Evolutionary conservation across 23 tunicate species (phyloP).

Genomic region (Ascidia mentula): DNA sequence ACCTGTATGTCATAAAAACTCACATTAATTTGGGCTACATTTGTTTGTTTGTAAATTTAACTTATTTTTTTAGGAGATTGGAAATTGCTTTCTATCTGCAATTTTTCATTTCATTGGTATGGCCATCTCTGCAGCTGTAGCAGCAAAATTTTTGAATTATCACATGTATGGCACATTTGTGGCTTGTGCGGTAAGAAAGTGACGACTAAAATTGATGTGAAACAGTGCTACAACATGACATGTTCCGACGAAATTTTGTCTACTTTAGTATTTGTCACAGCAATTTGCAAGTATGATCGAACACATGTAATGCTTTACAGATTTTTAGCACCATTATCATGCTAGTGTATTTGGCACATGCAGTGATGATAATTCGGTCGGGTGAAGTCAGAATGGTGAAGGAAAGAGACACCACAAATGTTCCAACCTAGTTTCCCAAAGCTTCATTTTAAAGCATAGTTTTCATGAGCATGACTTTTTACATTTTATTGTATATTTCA

Average conservation of each 20-base stretch:
- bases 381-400: not conserved
- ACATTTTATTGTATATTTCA: too few relatives aligned
- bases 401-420: not conserved
- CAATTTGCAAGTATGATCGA: too few relatives aligned
- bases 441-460: too few relatives aligned
- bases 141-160: not conserved
- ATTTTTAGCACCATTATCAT: not conserved
- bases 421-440: not conserved
- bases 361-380: not conserved
- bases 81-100: not conserved
- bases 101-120: constrained; percentile 4
- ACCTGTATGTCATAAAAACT: too few relatives aligned
- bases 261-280: too few relatives aligned
- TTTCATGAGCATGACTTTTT: too few relatives aligned
- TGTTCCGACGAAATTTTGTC: too few relatives aligned
- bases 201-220: too few relatives aligned
- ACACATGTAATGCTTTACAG: too few relatives aligned
- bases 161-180: not conserved
- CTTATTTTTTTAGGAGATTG: not conserved
- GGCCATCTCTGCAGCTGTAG: not conserved
- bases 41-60: too few relatives aligned
- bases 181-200: constrained; percentile 5
- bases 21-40: too few relatives aligned
- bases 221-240: too few relatives aligned
- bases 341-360: not conserved